Base-by-base conservation (phyloP, 2,797 vertebrate species). In the Hydrocynus forskahlii region DNA sequence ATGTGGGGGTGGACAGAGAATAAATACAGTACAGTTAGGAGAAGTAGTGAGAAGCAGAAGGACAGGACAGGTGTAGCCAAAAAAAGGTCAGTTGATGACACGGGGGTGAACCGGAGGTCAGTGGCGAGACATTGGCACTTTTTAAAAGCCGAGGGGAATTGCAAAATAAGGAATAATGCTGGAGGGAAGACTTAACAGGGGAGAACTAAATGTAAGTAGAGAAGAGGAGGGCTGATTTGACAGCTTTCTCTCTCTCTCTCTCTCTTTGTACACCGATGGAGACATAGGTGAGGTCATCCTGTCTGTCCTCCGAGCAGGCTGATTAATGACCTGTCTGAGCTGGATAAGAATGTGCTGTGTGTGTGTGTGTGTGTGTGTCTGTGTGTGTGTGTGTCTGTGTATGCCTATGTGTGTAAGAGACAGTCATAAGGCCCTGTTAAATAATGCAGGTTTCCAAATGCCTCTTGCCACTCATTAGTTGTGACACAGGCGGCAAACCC, bases 281-380 rank as follows among this genome's bases (percentile, higher is more conserved):
- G 76, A 68, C 75, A 75, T 80, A 75, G 64, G 64, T 78, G 73
- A 78, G 86, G 87, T 80, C 81, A 82, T 75, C 17, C 63, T 68
- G 57, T 75, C 78, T 69, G 59, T 75, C 59, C 76, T 77, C 72
- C 62, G 80, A 57, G 64, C 23, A 16, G 62, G 45, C 74, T 87
- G 86, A 89, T 89, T 87, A 89, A 88, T 88, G 81, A 88, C 86
- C 87, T 85, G 84, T 82, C 80, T 83, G 69, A 78, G 72, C 74
- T 54, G 72, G 81, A 86, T 82, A 87, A 84, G 83, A 83, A 78
- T 70, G 79, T 74, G 7, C 29, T 25, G 54, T 70, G 77, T 60
- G 67, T 16, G 38, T 68, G 63, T 59, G 68, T 35, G 62, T 50
- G 54, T 59, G 69, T 54, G 75, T 17, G 48, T 57, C 64, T 48